phyloP scores from a whole-genome alignment of 2,113 vertebrate species.

The Indri indri region DNA sequence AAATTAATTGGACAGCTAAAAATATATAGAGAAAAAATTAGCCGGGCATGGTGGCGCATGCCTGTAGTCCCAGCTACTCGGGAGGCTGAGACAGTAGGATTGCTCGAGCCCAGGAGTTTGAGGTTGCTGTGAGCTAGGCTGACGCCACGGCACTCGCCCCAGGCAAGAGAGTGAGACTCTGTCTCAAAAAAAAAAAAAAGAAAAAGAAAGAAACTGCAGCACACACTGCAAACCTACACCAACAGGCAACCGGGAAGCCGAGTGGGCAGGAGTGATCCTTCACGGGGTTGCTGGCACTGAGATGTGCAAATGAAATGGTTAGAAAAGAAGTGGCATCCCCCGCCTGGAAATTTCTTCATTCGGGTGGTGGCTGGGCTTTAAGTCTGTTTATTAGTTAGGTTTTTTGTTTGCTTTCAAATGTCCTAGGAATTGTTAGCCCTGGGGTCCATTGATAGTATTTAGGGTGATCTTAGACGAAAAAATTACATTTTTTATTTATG shows the following conservation, averaged over 20 bases:
- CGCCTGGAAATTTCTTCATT: neutral
- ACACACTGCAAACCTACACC: neutral
- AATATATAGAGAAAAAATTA: no score
- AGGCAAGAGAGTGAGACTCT: no score
- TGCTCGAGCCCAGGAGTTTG: no score
- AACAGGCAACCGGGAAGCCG: neutral
- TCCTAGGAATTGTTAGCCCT: neutral
- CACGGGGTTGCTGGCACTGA: neutral
- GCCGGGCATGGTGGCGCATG: no score
- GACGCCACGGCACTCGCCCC: no score
- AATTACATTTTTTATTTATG: neutral
- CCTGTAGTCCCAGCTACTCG: no score
- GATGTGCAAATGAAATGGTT: neutral
- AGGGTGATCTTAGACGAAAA: neutral
- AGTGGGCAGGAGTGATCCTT: neutral
- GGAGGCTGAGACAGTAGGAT: no score
- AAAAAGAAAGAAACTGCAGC: neutral
- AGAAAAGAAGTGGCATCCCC: neutral
- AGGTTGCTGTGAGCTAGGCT: no score
- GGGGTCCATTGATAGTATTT: neutral
- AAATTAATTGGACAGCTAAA: no score
- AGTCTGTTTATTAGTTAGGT: neutral
- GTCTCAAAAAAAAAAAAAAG: no score
- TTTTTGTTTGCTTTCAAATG: neutral
- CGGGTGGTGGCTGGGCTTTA: neutral